Evolutionary conservation across 2,888 invertebrate species (phyloP), one percentile per base, ranked within the genome.

Genomic region (Camponotus fellah): DNA sequence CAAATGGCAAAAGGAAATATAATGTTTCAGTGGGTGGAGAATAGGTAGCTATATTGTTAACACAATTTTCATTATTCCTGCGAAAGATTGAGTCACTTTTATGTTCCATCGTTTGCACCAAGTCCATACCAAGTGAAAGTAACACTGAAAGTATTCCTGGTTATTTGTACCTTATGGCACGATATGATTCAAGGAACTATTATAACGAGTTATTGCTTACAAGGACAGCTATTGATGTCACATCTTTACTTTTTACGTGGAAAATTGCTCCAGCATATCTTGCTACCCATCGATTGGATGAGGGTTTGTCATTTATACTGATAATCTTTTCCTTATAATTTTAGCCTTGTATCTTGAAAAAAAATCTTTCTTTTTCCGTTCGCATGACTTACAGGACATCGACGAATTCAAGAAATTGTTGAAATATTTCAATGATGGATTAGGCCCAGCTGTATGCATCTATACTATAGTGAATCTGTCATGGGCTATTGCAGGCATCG

Each of bases 121-220:
- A 97, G 97, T 91, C 95, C 96, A 0, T 92, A 93, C 66, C 94
- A 95, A 92, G 91, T 96, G 66, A 95, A 95, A 89, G 91, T 96
- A 84, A 87, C 94, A 1, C 92, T 97, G 65, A 96, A 97, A 95
- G 95, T 97, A 53, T 92, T 97, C 9, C 94, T 98, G 82, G 96
- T 97, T 43, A 93, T 96, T 60, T 97, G 97, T 87, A 97, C 97
- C 12, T 94, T 97, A 84, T 96, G 97, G 94, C 98, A 98, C 92
- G 98, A 98, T 93, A 96, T 97, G 95, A 97, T 98, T 79, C 97
- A 98, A 95, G 97, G 97, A n/a, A 97, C 97, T 4, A 96, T 98
- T 76, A 96, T 98, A 87, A 97, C 97, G 46, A 98, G 97, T 94
- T 98, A 98, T 94, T 97, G 97, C 91, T 95, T 98, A 34, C 98